These are phyloP conservation scores for Macrocentrus cingulum DNA, from an alignment of 1,140 invertebrate genomes.

Conservation along the genomic window DNA sequence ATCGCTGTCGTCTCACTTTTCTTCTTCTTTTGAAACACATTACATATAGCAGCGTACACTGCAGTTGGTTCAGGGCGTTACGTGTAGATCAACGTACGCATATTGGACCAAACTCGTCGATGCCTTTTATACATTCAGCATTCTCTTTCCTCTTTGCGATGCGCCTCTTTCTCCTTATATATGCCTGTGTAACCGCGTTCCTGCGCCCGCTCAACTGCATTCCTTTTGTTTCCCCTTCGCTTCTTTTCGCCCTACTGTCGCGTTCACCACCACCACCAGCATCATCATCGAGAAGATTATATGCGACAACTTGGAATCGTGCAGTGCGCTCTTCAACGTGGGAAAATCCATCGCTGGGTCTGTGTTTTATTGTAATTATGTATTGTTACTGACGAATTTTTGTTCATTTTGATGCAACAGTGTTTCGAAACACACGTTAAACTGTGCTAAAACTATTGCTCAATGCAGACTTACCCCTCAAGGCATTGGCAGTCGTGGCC, in stretches of 20 bases:
- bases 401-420: neutral
- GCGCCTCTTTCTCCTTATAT: no score
- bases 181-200: conserved; percentile 3
- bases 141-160: conserved; percentile 11
- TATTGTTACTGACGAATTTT: neutral
- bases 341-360: no score
- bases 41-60: neutral
- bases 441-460: conserved; percentile 19
- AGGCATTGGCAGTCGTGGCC: conserved; percentile 63
- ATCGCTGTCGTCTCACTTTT: conserved; percentile 12
- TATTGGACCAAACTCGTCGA: conserved; percentile 9
- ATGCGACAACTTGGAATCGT: neutral
- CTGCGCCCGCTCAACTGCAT: conserved; percentile 16
- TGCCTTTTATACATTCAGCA: neutral
- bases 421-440: neutral
- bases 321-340: no score
- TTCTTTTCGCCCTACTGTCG: conserved; percentile 14
- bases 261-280: neutral
- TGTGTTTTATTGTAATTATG: no score
- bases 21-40: neutral
- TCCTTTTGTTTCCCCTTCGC: conserved; percentile 12
- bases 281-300: neutral
- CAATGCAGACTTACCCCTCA: conserved; percentile 62
- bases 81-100: neutral
- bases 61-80: neutral